Conservation (phyloP, 1,140 invertebrate species). For the Anagrus nilaparvatae region DNA sequence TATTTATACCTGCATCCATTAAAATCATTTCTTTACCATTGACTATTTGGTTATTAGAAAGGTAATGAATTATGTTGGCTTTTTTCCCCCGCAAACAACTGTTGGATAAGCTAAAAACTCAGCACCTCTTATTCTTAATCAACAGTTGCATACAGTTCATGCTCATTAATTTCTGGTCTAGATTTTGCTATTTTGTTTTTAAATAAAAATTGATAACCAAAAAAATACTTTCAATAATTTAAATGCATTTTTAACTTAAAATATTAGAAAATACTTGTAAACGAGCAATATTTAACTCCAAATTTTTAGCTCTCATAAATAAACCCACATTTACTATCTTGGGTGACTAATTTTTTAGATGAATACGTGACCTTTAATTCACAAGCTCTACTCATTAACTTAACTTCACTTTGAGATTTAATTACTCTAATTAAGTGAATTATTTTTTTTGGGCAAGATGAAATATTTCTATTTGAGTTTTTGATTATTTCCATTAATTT, state of each 20-base stretch:
- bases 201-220: constrained; percentile 67
- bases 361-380: too few species aligned
- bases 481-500: constrained; percentile 40
- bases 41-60: constrained; percentile 78
- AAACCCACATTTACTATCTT: too few species aligned
- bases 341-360: too few species aligned
- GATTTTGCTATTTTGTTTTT: constrained; percentile 66
- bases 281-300: too few species aligned
- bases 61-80: constrained; percentile 97
- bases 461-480: constrained; percentile 24
- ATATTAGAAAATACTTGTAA: too few species aligned
- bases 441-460: constrained; percentile 44
- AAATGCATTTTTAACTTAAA: too few species aligned
- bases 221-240: too few species aligned
- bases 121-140: constrained; percentile 83
- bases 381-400: constrained; percentile 75
- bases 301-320: too few species aligned
- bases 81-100: constrained; percentile 79
- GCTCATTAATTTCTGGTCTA: constrained; percentile 63
- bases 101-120: constrained; percentile 90
- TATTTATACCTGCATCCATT: constrained; percentile 77
- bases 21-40: constrained; percentile 73
- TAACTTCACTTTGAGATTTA: constrained; percentile 77
- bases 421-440: constrained; percentile 71
- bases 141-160: constrained; percentile 75